Evolutionary conservation across 2,113 vertebrate genomes (phyloP).

Genomic region (Brachypodius melanocephalos): DNA sequence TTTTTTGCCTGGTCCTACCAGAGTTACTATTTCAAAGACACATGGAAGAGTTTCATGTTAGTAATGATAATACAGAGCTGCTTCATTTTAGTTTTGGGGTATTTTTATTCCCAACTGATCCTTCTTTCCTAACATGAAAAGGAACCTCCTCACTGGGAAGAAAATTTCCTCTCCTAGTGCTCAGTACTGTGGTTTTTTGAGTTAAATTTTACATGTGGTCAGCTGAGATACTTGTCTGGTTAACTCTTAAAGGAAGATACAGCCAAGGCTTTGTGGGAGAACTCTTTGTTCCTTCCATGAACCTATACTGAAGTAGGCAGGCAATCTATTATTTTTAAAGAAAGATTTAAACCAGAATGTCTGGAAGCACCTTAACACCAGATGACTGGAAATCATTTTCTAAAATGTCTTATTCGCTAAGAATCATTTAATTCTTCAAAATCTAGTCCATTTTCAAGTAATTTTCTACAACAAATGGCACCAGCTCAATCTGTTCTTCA

Average conservation of each 20-base stretch:
- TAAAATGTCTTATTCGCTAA: conserved; percentile 25
- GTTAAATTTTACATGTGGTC: neutral
- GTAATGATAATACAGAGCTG: neutral
- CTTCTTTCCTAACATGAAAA: neutral
- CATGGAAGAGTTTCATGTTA: neutral
- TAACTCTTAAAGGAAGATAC: neutral
- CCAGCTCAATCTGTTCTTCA: conserved; percentile 71
- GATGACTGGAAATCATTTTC: conserved; percentile 62
- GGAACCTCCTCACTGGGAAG: neutral
- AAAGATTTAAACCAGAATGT: conserved; percentile 51
- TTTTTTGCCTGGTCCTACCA: neutral
- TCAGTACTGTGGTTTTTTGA: neutral
- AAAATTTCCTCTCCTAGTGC: neutral
- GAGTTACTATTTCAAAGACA: neutral
- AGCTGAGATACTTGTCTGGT: neutral
- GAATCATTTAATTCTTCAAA: conserved; percentile 66
- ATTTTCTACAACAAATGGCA: conserved; percentile 68
- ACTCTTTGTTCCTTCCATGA: neutral
- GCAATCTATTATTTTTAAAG: neutral
- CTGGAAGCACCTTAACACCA: conserved; percentile 48
- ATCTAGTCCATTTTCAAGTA: conserved; percentile 66
- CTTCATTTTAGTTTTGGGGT: neutral
- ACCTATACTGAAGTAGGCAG: neutral
- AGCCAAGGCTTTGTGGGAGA: neutral
- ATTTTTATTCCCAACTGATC: neutral